phyloP scores from a whole-genome alignment of 2,888 invertebrate genomes.

The Athalia rosae region DNA sequence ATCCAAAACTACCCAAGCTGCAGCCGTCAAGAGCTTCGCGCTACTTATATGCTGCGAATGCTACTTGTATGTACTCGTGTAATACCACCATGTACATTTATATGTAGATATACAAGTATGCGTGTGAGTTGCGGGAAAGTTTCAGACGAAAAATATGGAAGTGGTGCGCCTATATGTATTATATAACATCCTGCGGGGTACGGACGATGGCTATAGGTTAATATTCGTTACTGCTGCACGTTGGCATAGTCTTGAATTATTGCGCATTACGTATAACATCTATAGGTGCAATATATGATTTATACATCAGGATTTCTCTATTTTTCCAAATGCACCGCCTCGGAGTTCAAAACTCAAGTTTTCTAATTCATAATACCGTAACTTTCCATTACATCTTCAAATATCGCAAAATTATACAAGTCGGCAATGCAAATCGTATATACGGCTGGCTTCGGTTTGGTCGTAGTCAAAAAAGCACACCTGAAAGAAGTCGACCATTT shows the following conservation, averaged over 20 bases:
- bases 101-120: background rate
- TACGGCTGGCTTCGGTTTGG: background rate
- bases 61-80: slow-evolving; percentile 4
- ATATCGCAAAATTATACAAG: slow-evolving; percentile 15
- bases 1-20: slow-evolving; percentile 43
- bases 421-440: slow-evolving; percentile 26
- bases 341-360: slow-evolving; percentile 18
- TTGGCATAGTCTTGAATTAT: slow-evolving; percentile 19
- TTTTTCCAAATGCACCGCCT: background rate
- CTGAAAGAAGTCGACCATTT: no score
- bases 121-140: background rate
- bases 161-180: background rate
- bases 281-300: no score
- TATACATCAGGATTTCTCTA: slow-evolving; percentile 18
- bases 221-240: slow-evolving; percentile 12
- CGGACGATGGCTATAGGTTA: slow-evolving; percentile 13
- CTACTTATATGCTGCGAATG: slow-evolving; percentile 7
- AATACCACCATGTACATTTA: background rate
- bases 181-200: background rate
- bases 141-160: slow-evolving; percentile 25
- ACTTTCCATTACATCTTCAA: slow-evolving; percentile 17
- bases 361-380: slow-evolving; percentile 19
- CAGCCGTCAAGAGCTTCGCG: slow-evolving; percentile 42
- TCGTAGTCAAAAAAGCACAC: background rate
- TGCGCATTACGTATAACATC: background rate